Conservation (phyloP, 2,113 vertebrate species). For the Motacilla tschutschensis region DNA sequence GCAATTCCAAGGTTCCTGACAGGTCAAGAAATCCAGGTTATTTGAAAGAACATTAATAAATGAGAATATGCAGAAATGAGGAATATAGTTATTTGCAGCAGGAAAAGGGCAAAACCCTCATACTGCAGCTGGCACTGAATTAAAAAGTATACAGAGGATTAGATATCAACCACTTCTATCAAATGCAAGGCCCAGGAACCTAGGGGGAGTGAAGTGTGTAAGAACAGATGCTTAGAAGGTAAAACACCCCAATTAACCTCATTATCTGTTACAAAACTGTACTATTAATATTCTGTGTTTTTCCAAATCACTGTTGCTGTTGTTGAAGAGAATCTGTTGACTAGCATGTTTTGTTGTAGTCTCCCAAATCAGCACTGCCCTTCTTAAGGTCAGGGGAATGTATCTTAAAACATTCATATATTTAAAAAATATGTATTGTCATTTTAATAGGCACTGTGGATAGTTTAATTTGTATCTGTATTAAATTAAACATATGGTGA, state of each 20-base stretch:
- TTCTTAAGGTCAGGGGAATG: slow-evolving; percentile 64
- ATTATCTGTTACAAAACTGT: slow-evolving; percentile 63
- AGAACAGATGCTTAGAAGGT: slow-evolving; percentile 52
- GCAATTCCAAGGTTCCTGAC: background rate
- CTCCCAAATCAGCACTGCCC: slow-evolving; percentile 57
- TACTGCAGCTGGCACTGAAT: background rate
- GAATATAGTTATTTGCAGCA: background rate
- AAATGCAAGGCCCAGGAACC: slow-evolving; percentile 53
- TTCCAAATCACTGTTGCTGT: slow-evolving; percentile 51
- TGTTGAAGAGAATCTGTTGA: slow-evolving; percentile 61
- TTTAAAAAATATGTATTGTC: slow-evolving; percentile 71
- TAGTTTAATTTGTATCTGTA: slow-evolving; percentile 82
- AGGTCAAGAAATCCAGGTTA: background rate
- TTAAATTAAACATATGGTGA: slow-evolving; percentile 82
- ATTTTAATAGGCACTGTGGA: slow-evolving; percentile 76
- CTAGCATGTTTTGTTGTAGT: slow-evolving; percentile 48
- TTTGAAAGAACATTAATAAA: background rate
- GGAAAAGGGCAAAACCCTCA: slow-evolving; percentile 13
- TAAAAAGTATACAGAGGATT: slow-evolving; percentile 1
- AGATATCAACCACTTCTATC: slow-evolving; percentile 35
- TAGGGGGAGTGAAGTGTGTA: slow-evolving; percentile 60
- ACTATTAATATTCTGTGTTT: slow-evolving; percentile 33
- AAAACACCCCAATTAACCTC: slow-evolving; percentile 72
- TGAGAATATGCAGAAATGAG: background rate
- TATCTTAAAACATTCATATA: slow-evolving; percentile 72